phyloP scores from a whole-genome alignment of 2,113 vertebrate genomes.

The Trogon surrucura region DNA sequence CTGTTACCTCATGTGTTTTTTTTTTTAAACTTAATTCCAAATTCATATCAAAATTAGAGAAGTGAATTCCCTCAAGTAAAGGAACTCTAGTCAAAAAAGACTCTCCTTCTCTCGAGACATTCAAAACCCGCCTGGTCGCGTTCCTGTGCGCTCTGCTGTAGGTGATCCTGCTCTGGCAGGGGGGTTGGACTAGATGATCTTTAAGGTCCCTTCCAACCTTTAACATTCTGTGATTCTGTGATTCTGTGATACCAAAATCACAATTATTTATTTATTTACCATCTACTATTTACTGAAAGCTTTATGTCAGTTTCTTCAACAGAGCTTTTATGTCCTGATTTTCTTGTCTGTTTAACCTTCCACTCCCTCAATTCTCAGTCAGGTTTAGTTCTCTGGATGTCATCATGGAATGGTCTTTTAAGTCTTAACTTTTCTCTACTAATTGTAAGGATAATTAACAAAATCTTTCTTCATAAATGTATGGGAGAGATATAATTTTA shows the following conservation, averaged over 20 bases:
- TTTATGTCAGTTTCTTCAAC: not conserved
- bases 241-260: not conserved
- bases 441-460: not conserved
- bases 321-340: not conserved
- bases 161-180: no score
- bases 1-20: not conserved
- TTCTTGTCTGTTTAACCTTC: not conserved
- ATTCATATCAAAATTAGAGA: not conserved
- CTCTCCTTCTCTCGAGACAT: no score
- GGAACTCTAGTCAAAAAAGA: not conserved
- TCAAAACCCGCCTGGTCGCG: no score
- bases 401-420: not conserved
- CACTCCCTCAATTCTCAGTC: not conserved
- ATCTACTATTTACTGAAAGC: not conserved
- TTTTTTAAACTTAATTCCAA: not conserved
- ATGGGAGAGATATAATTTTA: fast-evolving
- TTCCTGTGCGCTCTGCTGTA: no score
- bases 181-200: no score
- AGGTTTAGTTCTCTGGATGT: not conserved
- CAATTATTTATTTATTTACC: not conserved
- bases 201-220: no score
- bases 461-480: not conserved
- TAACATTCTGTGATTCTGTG: no score
- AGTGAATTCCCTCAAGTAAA: not conserved
- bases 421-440: not conserved